Evolutionary conservation across 1,140 invertebrate genomes (phyloP).

Genomic region (Leptonema lineaticorne): DNA sequence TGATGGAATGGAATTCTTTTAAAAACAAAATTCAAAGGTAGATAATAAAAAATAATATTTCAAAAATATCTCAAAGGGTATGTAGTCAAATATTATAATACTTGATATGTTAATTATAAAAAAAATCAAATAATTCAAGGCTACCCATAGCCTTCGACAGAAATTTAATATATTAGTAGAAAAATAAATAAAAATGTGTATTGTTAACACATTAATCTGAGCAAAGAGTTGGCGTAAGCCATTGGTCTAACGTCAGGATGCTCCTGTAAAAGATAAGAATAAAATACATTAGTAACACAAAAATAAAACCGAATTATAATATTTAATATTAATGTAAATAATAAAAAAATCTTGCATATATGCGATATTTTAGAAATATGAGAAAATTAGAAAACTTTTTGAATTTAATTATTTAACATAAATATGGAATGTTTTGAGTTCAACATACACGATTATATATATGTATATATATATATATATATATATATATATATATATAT

Average conservation of each 20-base stretch:
- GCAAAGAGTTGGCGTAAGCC: slow-evolving; percentile 75
- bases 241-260: slow-evolving; percentile 97
- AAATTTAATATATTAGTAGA: neutral
- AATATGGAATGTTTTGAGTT: too few relatives aligned
- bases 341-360: too few relatives aligned
- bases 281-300: neutral
- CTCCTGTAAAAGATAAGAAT: slow-evolving; percentile 70
- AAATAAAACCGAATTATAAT: neutral
- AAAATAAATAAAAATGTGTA: neutral
- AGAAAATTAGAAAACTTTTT: too few relatives aligned
- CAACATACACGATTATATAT: too few relatives aligned
- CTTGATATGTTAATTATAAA: slow-evolving; percentile 25
- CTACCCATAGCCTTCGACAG: neutral
- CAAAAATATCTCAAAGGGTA: neutral
- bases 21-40: neutral
- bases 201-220: slow-evolving; percentile 39
- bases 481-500: too few relatives aligned
- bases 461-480: too few relatives aligned
- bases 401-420: too few relatives aligned
- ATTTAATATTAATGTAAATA: neutral
- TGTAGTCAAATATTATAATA: neutral
- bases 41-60: neutral
- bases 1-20: neutral
- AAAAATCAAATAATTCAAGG: neutral
- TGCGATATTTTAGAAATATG: too few relatives aligned